These are phyloP conservation scores for Phainopepla nitens DNA, from an alignment of 2,113 vertebrate genomes.

Conservation along the genomic window DNA sequence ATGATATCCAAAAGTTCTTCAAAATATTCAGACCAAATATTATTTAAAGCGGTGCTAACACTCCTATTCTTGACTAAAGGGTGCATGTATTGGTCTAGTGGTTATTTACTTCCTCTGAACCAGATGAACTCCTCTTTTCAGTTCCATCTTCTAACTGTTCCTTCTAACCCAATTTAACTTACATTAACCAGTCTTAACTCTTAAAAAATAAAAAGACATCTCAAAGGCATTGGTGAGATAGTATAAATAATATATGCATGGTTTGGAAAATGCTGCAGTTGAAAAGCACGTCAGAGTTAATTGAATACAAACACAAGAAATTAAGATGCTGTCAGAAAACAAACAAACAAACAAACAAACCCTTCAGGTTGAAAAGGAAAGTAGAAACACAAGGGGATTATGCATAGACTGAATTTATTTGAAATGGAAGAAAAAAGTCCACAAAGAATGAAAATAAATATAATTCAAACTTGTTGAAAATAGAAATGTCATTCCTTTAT, in stretches of 20 bases:
- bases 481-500: background rate
- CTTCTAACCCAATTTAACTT: background rate
- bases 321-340: background rate
- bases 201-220: background rate
- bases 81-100: background rate
- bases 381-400: background rate
- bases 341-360: background rate
- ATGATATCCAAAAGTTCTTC: background rate
- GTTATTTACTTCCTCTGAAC: background rate
- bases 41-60: background rate
- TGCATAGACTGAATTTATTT: background rate
- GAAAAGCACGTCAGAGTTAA: background rate
- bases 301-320: slow-evolving; percentile 6
- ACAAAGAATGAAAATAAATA: background rate
- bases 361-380: background rate
- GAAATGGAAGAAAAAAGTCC: background rate
- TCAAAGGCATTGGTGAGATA: background rate
- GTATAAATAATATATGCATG: slow-evolving; percentile 23
- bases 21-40: background rate
- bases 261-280: background rate
- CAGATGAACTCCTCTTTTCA: background rate
- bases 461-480: background rate
- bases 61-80: background rate
- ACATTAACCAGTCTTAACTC: background rate
- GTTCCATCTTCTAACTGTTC: background rate